A percentile compares a stretch with the other conserved stretches of the same genome.
Evolutionary conservation across 1,140 invertebrate genomes (phyloP).

Genomic region (Idris sp.): DNA sequence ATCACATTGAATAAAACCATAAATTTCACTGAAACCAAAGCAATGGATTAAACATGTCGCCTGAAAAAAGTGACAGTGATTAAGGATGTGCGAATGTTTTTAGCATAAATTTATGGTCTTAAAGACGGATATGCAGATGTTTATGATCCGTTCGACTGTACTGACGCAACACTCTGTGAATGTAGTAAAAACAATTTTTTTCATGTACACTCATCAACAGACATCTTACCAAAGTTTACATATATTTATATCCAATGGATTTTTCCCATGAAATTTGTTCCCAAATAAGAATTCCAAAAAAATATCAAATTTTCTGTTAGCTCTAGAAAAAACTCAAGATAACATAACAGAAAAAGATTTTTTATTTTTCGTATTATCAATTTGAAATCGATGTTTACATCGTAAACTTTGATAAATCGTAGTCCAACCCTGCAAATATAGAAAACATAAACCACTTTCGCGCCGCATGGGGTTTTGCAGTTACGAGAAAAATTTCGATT

Average conservation of each 20-base stretch:
- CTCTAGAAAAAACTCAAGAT: too few species aligned
- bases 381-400: constrained; percentile 10
- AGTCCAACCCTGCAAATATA: constrained; percentile 45
- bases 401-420: constrained; percentile 24
- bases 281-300: too few species aligned
- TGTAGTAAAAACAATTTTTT: constrained; percentile 30
- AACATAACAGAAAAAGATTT: too few species aligned
- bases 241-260: too few species aligned
- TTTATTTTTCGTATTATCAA: too few species aligned
- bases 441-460: constrained; percentile 46
- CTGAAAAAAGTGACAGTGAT: constrained; percentile 56
- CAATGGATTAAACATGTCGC: constrained; percentile 45
- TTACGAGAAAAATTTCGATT: constrained; percentile 16
- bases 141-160: constrained; percentile 28
- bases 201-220: too few species aligned
- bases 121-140: constrained; percentile 56
- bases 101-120: constrained; percentile 38
- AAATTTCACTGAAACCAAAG: constrained; percentile 29
- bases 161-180: constrained; percentile 39
- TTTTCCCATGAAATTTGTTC: too few species aligned
- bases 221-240: too few species aligned
- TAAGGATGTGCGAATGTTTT: constrained; percentile 54
- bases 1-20: too few species aligned
- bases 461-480: constrained; percentile 43
- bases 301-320: too few species aligned